Conservation (phyloP, 1,140 invertebrate genomes). For the Bombus huntii region DNA sequence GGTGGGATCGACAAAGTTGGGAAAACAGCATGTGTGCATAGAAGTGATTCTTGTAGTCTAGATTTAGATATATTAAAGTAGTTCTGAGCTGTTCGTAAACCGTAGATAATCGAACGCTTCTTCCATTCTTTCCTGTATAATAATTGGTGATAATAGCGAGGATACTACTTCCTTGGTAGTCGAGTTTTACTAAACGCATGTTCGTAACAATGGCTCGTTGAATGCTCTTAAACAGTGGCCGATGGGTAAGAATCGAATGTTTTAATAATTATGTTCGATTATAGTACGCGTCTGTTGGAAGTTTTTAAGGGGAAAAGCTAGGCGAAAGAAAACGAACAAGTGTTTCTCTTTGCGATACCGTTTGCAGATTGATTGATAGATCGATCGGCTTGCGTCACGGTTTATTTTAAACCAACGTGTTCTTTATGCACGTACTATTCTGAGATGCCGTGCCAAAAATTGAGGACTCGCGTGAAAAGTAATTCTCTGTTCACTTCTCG, state of each 20-base stretch:
- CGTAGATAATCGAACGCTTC: background rate
- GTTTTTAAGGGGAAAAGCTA: slow-evolving; percentile 20
- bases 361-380: slow-evolving; percentile 59
- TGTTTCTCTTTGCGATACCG: slow-evolving; percentile 30
- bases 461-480: slow-evolving; percentile 22
- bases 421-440: slow-evolving; percentile 46
- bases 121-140: background rate
- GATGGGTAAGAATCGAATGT: background rate
- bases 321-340: slow-evolving; percentile 43
- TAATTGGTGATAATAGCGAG: background rate
- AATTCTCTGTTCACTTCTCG: background rate
- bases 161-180: background rate
- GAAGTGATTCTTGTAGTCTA: background rate
- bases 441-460: slow-evolving; percentile 43
- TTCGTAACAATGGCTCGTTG: background rate
- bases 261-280: background rate
- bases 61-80: background rate
- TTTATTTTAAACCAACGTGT: slow-evolving; percentile 55
- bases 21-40: background rate
- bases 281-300: slow-evolving; percentile 4
- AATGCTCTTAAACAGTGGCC: background rate
- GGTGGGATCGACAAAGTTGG: background rate
- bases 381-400: slow-evolving; percentile 57
- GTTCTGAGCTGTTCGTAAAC: background rate
- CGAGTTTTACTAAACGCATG: background rate